These are phyloP conservation scores for Cryptoprocta ferox DNA, from an alignment of 2,797 vertebrate genomes.

Conservation along the genomic window DNA sequence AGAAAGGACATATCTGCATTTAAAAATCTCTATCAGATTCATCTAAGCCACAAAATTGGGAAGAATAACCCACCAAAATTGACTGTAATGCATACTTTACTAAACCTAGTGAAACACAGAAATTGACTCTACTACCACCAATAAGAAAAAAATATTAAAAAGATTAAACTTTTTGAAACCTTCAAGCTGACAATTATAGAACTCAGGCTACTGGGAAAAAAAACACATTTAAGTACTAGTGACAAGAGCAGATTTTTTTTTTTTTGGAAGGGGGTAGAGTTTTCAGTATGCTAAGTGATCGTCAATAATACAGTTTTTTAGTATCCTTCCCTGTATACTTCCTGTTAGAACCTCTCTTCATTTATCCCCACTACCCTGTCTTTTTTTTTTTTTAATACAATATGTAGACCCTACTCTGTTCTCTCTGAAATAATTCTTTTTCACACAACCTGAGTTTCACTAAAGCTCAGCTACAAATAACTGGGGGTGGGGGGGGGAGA, in stretches of 20 bases:
- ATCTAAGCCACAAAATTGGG: not conserved
- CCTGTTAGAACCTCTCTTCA: not conserved
- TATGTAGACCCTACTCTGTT: not conserved
- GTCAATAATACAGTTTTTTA: not conserved
- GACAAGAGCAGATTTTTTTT: not conserved
- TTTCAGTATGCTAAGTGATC: not conserved
- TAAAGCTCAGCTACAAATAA: not conserved
- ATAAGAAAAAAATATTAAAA: not conserved
- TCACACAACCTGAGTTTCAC: not conserved
- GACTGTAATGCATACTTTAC: not conserved
- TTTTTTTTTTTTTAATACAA: not conserved
- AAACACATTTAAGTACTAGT: not conserved
- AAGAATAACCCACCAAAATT: not conserved
- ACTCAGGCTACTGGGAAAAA: not conserved
- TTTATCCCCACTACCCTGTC: not conserved
- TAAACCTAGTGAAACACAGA: not conserved
- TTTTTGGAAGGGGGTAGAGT: not conserved
- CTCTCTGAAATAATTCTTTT: conserved; percentile 22
- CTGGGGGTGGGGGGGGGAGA: fast-evolving
- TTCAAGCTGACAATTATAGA: not conserved
- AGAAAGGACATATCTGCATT: not conserved
- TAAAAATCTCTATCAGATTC: not conserved
- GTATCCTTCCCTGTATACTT: not conserved
- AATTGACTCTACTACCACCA: not conserved
- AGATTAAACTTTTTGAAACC: not conserved